These are phyloP conservation scores for Seison nebaliae DNA, from an alignment of 1,140 invertebrate genomes.

Conservation along the genomic window DNA sequence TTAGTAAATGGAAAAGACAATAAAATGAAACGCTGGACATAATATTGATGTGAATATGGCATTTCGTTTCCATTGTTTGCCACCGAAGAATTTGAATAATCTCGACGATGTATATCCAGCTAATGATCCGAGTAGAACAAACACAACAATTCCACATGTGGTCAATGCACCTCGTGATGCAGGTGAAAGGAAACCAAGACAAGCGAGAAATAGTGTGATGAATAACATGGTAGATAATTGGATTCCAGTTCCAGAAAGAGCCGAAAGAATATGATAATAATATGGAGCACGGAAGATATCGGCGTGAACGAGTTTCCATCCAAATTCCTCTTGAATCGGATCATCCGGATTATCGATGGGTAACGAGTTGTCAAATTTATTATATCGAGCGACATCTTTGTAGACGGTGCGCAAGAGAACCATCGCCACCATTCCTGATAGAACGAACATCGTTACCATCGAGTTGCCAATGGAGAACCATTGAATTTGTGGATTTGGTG, in stretches of 20 bases:
- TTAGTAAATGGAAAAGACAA: constrained; percentile 8
- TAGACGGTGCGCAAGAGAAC: constrained; percentile 82
- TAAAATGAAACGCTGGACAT: constrained; percentile 50
- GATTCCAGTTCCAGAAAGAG: constrained; percentile 69
- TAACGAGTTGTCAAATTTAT: constrained; percentile 43
- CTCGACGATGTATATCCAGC: constrained; percentile 80
- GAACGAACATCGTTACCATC: constrained; percentile 36
- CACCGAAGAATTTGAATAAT: constrained; percentile 85
- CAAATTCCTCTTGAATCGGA: constrained; percentile 90
- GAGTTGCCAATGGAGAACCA: constrained; percentile 52
- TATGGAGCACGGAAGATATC: constrained; percentile 45
- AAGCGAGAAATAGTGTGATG: constrained; percentile 57
- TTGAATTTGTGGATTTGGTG: constrained; percentile 92
- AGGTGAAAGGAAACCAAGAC: constrained; percentile 81
- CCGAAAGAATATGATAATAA: constrained; percentile 76
- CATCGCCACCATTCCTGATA: constrained; percentile 96
- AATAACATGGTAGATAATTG: constrained; percentile 50
- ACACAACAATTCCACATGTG: constrained; percentile 53
- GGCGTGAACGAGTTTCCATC: constrained; percentile 58
- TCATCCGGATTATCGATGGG: constrained; percentile 40
- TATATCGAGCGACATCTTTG: constrained; percentile 92
- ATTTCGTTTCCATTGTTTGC: constrained; percentile 92
- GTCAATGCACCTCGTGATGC: constrained; percentile 88
- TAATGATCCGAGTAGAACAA: constrained; percentile 69
- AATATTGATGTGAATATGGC: constrained; percentile 76